Evolutionary conservation across 2,113 vertebrate species (phyloP).

Genomic region (Girardinichthys multiradiatus): DNA sequence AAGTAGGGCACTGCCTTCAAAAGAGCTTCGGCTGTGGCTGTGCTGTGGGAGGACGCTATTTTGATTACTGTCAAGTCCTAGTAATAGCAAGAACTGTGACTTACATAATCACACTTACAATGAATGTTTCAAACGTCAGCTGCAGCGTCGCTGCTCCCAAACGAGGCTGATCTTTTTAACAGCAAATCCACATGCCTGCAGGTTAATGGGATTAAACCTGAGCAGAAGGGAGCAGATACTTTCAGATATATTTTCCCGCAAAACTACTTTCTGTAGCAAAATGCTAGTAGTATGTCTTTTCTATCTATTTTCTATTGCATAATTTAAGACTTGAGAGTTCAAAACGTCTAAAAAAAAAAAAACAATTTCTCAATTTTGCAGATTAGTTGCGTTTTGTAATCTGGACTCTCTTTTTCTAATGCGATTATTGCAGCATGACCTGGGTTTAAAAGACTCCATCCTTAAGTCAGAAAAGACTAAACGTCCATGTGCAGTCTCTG

Average conservation of each 20-base stretch:
- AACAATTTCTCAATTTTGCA: background rate
- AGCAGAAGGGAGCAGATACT: background rate
- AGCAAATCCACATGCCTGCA: constrained; percentile 34
- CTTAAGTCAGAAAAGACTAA: constrained; percentile 56
- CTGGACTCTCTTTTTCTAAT: background rate
- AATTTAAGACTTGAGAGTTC: background rate
- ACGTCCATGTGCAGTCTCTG: constrained; percentile 60
- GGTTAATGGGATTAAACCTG: constrained; percentile 30
- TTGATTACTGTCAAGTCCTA: constrained; percentile 71
- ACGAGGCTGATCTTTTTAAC: constrained; percentile 46
- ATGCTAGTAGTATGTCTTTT: background rate
- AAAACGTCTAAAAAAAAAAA: background rate
- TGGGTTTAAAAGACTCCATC: constrained; percentile 32
- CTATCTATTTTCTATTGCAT: background rate
- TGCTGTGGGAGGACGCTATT: constrained; percentile 73
- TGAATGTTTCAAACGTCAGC: constrained; percentile 55
- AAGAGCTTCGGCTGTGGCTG: constrained; percentile 49
- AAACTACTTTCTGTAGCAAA: background rate
- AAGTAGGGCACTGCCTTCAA: constrained; percentile 70
- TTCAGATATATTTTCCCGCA: background rate
- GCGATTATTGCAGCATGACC: constrained; percentile 14
- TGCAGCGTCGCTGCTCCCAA: constrained; percentile 24
- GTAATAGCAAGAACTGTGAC: constrained; percentile 61
- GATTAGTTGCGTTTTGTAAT: background rate
- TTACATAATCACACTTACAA: constrained; percentile 73